A percentile compares a stretch with the other conserved stretches of the same genome.
phyloP scores from a whole-genome alignment of 2,113 vertebrate genomes.

The Oryzias javanicus region DNA sequence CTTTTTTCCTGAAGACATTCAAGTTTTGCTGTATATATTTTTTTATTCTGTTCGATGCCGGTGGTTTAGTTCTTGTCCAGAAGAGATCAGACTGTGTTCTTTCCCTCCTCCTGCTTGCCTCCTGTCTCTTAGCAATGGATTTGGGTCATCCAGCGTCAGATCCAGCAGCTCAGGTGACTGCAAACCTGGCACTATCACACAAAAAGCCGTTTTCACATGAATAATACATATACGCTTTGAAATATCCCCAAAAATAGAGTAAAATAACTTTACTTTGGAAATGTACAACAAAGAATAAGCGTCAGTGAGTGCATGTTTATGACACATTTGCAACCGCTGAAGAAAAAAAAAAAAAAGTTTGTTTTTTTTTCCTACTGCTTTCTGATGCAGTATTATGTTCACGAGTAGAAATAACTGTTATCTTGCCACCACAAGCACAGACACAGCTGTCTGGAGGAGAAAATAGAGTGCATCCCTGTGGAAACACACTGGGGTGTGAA shows the following conservation, averaged over 20 bases:
- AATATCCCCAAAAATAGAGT: too few species aligned
- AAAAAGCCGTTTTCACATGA: slow-evolving; percentile 5
- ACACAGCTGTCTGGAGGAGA: neutral
- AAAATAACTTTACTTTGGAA: neutral
- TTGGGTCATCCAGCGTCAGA: slow-evolving; percentile 48
- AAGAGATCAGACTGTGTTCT: too few species aligned
- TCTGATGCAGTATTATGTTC: slow-evolving; percentile 6
- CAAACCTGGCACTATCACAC: slow-evolving; percentile 20
- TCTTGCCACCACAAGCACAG: neutral
- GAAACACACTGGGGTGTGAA: slow-evolving; percentile 24
- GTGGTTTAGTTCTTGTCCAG: too few species aligned
- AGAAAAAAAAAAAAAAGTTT: too few species aligned
- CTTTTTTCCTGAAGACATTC: too few species aligned
- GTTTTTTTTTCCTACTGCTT: neutral
- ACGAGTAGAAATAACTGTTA: slow-evolving; percentile 2
- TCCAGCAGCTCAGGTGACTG: slow-evolving; percentile 23
- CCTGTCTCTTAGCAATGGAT: too few species aligned
- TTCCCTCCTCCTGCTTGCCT: too few species aligned
- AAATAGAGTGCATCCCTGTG: slow-evolving; percentile 20
- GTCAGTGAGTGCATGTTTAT: too few species aligned
- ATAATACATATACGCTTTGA: neutral
- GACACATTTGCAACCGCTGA: too few species aligned
- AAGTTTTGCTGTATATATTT: too few species aligned
- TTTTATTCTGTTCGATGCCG: too few species aligned
- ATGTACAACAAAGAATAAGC: too few species aligned